These are phyloP conservation scores for Oophaga pumilio DNA, from an alignment of 2,113 vertebrate species.

Conservation along the genomic window DNA sequence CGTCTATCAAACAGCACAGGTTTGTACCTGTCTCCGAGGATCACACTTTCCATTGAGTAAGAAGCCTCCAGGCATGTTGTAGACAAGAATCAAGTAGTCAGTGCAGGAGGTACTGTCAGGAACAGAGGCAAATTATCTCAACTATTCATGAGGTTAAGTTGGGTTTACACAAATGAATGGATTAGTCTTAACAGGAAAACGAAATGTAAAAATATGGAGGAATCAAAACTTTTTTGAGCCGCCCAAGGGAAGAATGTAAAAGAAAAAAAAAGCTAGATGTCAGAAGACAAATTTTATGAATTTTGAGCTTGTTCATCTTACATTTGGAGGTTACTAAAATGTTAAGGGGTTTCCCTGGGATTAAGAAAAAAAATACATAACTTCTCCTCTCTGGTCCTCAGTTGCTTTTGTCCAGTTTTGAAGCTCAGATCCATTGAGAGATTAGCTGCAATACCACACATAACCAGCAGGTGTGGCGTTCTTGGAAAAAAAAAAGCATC, in stretches of 20 bases:
- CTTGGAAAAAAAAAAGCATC: not conserved
- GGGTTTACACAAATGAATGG: slow-evolving; percentile 31
- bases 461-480: not conserved
- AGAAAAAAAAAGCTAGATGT: not conserved
- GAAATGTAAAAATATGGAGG: not conserved
- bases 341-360: not conserved
- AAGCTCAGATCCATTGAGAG: not conserved
- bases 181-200: slow-evolving; percentile 17
- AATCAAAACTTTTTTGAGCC: not conserved
- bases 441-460: not conserved
- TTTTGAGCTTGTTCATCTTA: not conserved
- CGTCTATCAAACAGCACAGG: slow-evolving; percentile 29
- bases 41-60: slow-evolving; percentile 39
- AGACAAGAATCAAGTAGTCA: slow-evolving; percentile 25
- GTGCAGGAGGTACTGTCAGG: slow-evolving; percentile 23
- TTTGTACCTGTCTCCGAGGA: slow-evolving; percentile 23
- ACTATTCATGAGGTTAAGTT: slow-evolving; percentile 30
- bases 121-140: slow-evolving; percentile 38
- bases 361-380: not conserved
- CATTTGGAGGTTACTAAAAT: not conserved
- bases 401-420: not conserved
- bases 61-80: slow-evolving; percentile 38
- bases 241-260: not conserved
- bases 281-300: not conserved
- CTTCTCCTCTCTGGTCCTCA: not conserved